Conservation (phyloP, 2,888 invertebrate species). For the Aphodius sticticus region DNA sequence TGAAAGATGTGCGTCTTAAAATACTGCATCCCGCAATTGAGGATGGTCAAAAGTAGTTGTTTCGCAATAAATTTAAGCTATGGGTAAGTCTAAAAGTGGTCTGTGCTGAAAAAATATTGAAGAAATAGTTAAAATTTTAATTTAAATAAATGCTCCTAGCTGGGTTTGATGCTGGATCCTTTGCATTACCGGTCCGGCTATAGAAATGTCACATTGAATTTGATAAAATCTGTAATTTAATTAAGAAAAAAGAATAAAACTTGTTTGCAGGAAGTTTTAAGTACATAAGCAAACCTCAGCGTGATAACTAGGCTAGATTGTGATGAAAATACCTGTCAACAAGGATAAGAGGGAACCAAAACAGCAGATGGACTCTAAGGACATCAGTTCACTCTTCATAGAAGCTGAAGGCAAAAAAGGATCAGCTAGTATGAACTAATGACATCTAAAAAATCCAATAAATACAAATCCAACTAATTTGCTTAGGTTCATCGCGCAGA, state of each 20-base stretch:
- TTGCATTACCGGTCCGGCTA: too few species aligned
- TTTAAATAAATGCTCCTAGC: too few species aligned
- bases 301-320: background rate
- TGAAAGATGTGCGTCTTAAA: background rate
- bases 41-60: background rate
- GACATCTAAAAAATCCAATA: background rate
- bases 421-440: slow-evolving; percentile 42
- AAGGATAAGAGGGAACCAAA: slow-evolving; percentile 5
- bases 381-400: slow-evolving; percentile 53
- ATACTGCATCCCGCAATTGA: background rate
- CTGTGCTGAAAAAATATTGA: too few species aligned
- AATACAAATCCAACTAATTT: background rate
- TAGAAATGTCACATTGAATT: background rate
- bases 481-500: slow-evolving; percentile 53
- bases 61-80: background rate
- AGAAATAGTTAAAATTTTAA: too few species aligned
- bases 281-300: background rate
- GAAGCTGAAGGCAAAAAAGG: slow-evolving; percentile 50
- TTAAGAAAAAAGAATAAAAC: background rate
- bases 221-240: background rate
- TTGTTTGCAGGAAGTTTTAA: background rate
- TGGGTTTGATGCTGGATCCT: too few species aligned
- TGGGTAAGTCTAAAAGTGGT: background rate
- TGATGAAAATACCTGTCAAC: slow-evolving; percentile 20
- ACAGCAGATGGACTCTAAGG: slow-evolving; percentile 50